phyloP scores from a whole-genome alignment of 2,113 vertebrate species.

The Phrynosoma platyrhinos region DNA sequence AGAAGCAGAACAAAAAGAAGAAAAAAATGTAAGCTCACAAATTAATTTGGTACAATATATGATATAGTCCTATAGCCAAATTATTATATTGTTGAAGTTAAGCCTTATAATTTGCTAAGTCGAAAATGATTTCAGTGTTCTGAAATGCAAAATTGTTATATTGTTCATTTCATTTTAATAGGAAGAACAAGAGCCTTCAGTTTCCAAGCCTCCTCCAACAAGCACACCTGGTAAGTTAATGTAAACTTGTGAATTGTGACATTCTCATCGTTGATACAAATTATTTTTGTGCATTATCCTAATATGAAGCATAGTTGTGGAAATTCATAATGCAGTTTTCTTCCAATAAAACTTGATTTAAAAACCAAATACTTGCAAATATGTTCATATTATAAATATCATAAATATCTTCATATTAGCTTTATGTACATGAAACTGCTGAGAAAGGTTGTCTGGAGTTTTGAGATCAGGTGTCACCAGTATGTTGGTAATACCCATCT shows the following conservation, averaged over 20 bases:
- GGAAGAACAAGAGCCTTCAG: slow-evolving; percentile 90
- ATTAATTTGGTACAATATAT: not conserved
- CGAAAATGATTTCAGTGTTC: not conserved
- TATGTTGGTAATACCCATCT: too few relatives aligned
- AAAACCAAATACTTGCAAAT: too few relatives aligned
- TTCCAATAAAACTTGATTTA: too few relatives aligned
- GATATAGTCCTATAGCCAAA: not conserved
- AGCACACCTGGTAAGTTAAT: slow-evolving; percentile 92
- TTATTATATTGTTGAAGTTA: slow-evolving; percentile 1
- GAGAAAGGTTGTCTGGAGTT: too few relatives aligned
- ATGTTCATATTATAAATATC: too few relatives aligned
- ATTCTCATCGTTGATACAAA: not conserved
- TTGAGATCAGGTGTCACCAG: too few relatives aligned
- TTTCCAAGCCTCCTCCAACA: slow-evolving; percentile 90
- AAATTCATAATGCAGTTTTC: not conserved
- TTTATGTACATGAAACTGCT: too few relatives aligned
- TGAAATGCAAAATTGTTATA: not conserved
- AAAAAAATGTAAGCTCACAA: slow-evolving; percentile 85
- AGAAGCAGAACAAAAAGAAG: slow-evolving; percentile 91
- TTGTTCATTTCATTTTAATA: slow-evolving; percentile 66
- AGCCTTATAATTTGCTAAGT: not conserved
- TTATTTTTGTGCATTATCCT: not conserved
- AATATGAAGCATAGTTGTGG: not conserved
- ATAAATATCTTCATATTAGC: too few relatives aligned
- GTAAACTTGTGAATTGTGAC: slow-evolving; percentile 18